A percentile compares a stretch with the other conserved stretches of the same genome.
These are phyloP conservation scores for Heterohyrax brucei DNA, from an alignment of 2,797 vertebrate species.

Conservation along the genomic window DNA sequence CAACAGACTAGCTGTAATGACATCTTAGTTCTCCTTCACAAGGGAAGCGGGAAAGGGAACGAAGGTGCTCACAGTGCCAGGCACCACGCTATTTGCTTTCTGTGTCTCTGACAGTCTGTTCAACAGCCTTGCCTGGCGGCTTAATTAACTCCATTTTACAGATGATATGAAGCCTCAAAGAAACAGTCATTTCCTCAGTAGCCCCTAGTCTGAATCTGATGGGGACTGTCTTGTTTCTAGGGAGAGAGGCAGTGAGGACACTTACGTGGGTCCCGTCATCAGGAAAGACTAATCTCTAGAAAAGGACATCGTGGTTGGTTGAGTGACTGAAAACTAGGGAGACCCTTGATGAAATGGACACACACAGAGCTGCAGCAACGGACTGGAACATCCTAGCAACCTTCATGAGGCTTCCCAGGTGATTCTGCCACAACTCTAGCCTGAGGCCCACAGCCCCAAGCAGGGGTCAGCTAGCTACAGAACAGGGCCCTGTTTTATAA, in stretches of 20 bases:
- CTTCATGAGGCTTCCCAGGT: no score
- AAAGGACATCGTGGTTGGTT: no score
- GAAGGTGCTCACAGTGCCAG: not conserved
- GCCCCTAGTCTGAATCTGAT: not conserved
- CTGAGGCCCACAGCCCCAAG: not conserved
- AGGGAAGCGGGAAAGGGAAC: not conserved
- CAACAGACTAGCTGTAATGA: not conserved
- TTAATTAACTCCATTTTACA: not conserved
- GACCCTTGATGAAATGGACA: no score
- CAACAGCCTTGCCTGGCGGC: not conserved
- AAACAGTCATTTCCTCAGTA: not conserved
- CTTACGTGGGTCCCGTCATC: no score
- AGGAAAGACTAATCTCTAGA: no score
- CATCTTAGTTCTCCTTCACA: conserved; percentile 17
- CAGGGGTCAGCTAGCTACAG: not conserved
- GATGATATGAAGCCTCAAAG: conserved; percentile 3
- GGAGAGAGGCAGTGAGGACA: no score
- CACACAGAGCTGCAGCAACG: no score
- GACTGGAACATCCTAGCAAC: no score
- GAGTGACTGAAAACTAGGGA: no score
- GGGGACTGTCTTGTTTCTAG: not conserved
- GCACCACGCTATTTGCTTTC: not conserved
- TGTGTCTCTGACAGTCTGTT: not conserved
- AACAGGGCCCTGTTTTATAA: not conserved
- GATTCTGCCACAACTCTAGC: not conserved